Conservation (phyloP, 30 jellyfish, hydroid and myxozoan species). For the Aurelia aurita complex sp. Pacific region DNA sequence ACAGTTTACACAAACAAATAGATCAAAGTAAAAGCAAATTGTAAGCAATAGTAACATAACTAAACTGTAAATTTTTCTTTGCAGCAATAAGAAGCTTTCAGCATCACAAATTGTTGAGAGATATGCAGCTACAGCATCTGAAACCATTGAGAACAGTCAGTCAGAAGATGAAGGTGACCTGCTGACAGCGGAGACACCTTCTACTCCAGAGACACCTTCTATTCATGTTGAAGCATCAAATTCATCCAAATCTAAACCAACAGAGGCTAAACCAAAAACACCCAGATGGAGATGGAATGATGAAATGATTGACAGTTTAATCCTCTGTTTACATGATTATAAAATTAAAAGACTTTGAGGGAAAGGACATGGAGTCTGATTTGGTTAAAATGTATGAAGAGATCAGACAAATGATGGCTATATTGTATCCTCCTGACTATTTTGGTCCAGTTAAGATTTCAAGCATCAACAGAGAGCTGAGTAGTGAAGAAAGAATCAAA, state of each 20-base stretch:
- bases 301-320: slow-evolving; percentile 23
- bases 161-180: background rate
- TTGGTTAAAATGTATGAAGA: too few species aligned
- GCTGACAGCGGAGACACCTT: background rate
- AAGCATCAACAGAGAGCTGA: background rate
- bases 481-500: background rate
- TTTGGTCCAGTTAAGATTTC: slow-evolving; percentile 33
- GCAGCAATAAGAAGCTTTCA: slow-evolving; percentile 18
- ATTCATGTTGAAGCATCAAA: too few species aligned
- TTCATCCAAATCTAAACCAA: background rate
- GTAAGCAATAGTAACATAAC: slow-evolving; percentile 13
- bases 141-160: background rate
- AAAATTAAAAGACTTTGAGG: too few species aligned
- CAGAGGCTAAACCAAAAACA: slow-evolving; percentile 1
- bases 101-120: slow-evolving; percentile 5
- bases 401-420: too few species aligned
- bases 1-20: too few species aligned
- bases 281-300: slow-evolving; percentile 50
- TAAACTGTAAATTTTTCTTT: slow-evolving; percentile 4
- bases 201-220: background rate
- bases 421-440: slow-evolving; percentile 26
- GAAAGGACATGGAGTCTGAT: too few species aligned
- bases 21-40: background rate
- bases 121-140: background rate
- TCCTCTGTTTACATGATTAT: too few species aligned